phyloP scores from a whole-genome alignment of 2,113 vertebrate species.

The Gorsachius goisagi region DNA sequence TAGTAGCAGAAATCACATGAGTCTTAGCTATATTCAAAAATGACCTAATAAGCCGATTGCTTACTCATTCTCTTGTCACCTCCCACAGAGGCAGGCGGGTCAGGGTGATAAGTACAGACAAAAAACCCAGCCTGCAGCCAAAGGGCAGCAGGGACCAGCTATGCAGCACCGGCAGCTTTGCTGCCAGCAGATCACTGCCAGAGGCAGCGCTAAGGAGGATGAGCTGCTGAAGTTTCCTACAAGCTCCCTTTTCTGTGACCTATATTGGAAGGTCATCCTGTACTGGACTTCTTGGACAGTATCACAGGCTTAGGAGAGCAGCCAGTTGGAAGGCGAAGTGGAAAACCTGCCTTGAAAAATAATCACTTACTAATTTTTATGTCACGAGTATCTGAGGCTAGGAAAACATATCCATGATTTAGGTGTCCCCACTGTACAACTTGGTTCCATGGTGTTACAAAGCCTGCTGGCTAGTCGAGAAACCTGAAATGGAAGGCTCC shows the following conservation, averaged over 20 bases:
- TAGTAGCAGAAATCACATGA: not conserved
- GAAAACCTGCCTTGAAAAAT: constrained; percentile 60
- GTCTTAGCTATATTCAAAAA: not conserved
- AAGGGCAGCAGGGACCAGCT: constrained; percentile 1
- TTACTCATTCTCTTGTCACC: not conserved
- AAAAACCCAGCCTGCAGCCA: constrained; percentile 1
- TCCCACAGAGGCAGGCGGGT: not conserved
- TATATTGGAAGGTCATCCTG: constrained; percentile 42
- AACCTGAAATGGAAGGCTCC: not conserved
- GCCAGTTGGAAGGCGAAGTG: constrained; percentile 58
- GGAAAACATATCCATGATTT: not conserved
- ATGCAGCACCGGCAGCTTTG: not conserved
- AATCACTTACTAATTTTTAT: constrained; percentile 54
- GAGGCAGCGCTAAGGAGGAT: constrained; percentile 9
- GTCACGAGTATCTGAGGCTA: constrained; percentile 32
- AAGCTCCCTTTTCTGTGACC: constrained; percentile 47
- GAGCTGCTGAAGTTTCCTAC: constrained; percentile 43
- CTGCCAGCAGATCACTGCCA: constrained; percentile 17
- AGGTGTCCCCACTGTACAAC: not conserved
- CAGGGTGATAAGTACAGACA: not conserved
- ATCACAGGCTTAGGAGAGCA: constrained; percentile 32
- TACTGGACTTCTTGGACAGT: constrained; percentile 31
- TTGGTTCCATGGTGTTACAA: not conserved
- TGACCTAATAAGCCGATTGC: not conserved
- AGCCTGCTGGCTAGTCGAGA: not conserved